Evolutionary conservation across 2,113 vertebrate species (phyloP), one percentile per base, ranked within the genome.

Genomic region (Hypanus sabinus): DNA sequence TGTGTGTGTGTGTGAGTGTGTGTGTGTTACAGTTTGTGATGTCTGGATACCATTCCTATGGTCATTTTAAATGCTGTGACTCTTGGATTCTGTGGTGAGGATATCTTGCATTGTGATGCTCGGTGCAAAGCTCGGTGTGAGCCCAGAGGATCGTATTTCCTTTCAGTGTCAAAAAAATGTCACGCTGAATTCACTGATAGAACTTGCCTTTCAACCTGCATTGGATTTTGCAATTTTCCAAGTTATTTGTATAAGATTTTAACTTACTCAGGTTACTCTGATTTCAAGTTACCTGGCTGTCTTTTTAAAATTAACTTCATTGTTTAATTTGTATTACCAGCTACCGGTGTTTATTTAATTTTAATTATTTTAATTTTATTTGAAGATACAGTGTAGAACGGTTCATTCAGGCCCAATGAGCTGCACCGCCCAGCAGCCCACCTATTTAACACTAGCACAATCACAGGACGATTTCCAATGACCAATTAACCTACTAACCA

Each of bases 121-220:
- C 30, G 57, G 60, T 68, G 27, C 65, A 90, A 90, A 90, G 18
- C 60, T 65, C 57, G 33, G 57, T n/a, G 57, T 88, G 57, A 30
- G 27, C 27, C 60, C 85, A 62, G 27, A n/a, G 85, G 57, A 90
- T 90, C 85, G 10, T n/a, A 68, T 90, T 90, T 90, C 85, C 60
- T 65, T 36, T 33, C n/a, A 65, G 30, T 33, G 60, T 90, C 60
- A 65, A 33, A 62, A 65, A 62, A 88, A 90, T 65, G 30, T 68
- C 60, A 65, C 33, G 85, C 33, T 18, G 1, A 36, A 7, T 68
- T 20, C 60, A 0, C 60, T 36, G 76, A 36, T n/a, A 79, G 76
- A 79, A 79, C 11, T 33, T 36, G 76, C 18, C 30, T 90, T 60
- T 20, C 33, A 20, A 20, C 8, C 27, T 62, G n/a, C n/a, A 65